Base-by-base conservation (phyloP, 2,888 invertebrate genomes). In the Dendrolimus houi region DNA sequence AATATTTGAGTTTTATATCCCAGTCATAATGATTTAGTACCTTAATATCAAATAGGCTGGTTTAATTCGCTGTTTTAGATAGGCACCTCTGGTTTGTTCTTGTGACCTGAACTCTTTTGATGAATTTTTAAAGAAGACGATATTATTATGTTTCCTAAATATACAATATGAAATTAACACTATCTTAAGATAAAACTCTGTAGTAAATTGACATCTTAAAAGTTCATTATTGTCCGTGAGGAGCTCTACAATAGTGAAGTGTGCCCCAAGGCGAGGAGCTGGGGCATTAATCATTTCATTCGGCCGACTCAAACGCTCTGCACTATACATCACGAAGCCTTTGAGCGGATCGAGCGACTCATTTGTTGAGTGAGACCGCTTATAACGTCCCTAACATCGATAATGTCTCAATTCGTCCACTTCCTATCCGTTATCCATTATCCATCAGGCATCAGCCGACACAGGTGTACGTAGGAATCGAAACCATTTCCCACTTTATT, bases 321-420 rank as follows among this genome's bases (percentile, higher is more conserved):
- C 70, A 66, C 75, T 77, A 83, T 85, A 83, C 81, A 81, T 83
- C 83, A 81, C 78, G 68, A 70, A 72, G 75, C 79, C 82, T 83
- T 81, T 78, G 81, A 84, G 73, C 67, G 67, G 69, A 70, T 73
- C 71, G 69, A 77, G 72, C 73, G 73, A 72, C 74, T 80, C 81
- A 81, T 85, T 87, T 85, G 82, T 85, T 81, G 77, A 81, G 80
- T 79, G 68, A 66, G 71, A 68, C 70, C 71, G 73, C 76, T 81
- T 83, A 83, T 83, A 76, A 73, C 76, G 74, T 77, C 75, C 75
- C 79, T 75, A 83, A 83, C 76, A 79, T 79, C 79, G 76, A 83
- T 80, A 83, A 87, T 75, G 82, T 83, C 86, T 89, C 83, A 88
- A 88, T 89, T 72, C 68, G 73, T 83, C 74, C 74, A 83, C 81